phyloP scores from a whole-genome alignment of 1,140 invertebrate species.

The Drosophila erecta region DNA sequence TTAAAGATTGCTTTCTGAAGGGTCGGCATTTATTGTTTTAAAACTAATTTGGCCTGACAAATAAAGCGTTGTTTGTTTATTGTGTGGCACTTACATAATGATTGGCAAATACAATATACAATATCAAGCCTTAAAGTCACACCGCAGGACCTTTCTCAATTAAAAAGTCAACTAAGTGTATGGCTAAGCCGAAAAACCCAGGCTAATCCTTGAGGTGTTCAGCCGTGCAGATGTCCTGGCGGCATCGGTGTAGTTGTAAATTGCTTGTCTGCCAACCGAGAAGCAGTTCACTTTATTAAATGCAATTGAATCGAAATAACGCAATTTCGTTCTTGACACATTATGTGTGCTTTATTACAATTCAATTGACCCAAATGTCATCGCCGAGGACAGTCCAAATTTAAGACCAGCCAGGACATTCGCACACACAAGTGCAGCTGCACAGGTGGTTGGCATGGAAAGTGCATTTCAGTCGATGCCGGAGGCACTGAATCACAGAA shows the following conservation, averaged over 20 bases:
- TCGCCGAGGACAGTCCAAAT: slow-evolving; percentile 15
- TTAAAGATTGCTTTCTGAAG: too few species aligned
- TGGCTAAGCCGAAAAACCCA: not conserved
- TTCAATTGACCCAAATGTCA: slow-evolving; percentile 65
- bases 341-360: slow-evolving; percentile 59
- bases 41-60: not conserved
- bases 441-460: slow-evolving; percentile 27
- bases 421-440: not conserved
- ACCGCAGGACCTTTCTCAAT: not conserved
- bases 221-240: slow-evolving; percentile 7
- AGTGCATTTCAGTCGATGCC: slow-evolving; percentile 57
- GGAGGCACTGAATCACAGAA: slow-evolving; percentile 39
- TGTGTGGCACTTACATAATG: not conserved
- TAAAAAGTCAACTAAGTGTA: not conserved
- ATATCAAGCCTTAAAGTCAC: not conserved
- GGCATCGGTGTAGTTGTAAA: slow-evolving; percentile 9
- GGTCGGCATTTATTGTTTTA: not conserved
- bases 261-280: slow-evolving; percentile 40
- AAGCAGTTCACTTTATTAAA: slow-evolving; percentile 61
- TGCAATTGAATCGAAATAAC: slow-evolving; percentile 51
- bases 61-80: not conserved
- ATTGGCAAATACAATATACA: not conserved
- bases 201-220: slow-evolving; percentile 36
- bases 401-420: slow-evolving; percentile 19
- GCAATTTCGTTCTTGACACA: slow-evolving; percentile 46